A percentile compares a stretch with the other conserved stretches of the same genome.
These are phyloP conservation scores for Apogon hyalosoma DNA, from an alignment of 2,797 vertebrate species.

Conservation along the genomic window DNA sequence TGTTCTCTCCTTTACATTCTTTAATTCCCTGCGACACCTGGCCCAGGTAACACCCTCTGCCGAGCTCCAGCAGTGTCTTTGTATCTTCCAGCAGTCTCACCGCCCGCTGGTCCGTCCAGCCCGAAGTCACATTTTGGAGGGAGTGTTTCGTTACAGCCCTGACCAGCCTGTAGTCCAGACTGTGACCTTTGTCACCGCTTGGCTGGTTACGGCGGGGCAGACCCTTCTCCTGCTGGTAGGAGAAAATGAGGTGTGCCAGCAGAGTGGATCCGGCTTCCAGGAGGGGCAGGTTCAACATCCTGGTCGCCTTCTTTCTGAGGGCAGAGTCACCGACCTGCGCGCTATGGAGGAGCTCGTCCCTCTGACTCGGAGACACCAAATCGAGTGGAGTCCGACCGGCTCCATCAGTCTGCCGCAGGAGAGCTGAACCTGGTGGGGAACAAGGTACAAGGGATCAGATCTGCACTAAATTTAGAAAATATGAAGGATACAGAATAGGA, in stretches of 20 bases:
- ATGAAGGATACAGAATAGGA: too few species aligned
- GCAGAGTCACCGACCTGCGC: slow-evolving; percentile 75
- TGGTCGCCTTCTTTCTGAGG: neutral
- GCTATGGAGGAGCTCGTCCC: slow-evolving; percentile 85
- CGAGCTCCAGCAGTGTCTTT: slow-evolving; percentile 85
- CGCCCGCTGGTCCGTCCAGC: slow-evolving; percentile 83
- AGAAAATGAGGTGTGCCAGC: slow-evolving; percentile 78
- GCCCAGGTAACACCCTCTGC: slow-evolving; percentile 74
- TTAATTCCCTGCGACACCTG: slow-evolving; percentile 78
- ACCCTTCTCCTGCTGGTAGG: slow-evolving; percentile 75
- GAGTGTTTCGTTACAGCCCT: slow-evolving; percentile 60
- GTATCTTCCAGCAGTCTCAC: slow-evolving; percentile 84
- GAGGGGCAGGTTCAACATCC: slow-evolving; percentile 71
- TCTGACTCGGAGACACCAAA: slow-evolving; percentile 77
- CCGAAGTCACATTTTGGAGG: slow-evolving; percentile 61
- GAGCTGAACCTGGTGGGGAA: slow-evolving; percentile 85
- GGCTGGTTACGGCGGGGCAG: slow-evolving; percentile 34
- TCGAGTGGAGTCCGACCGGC: slow-evolving; percentile 86
- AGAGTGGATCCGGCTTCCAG: slow-evolving; percentile 80
- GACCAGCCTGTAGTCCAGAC: slow-evolving; percentile 56
- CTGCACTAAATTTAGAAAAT: neutral
- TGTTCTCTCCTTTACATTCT: slow-evolving; percentile 82
- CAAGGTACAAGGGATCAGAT: slow-evolving; percentile 37
- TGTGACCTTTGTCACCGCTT: slow-evolving; percentile 16
- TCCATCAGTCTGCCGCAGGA: slow-evolving; percentile 86